Conservation (phyloP, 2,113 vertebrate genomes). For the Neogobius melanostomus region DNA sequence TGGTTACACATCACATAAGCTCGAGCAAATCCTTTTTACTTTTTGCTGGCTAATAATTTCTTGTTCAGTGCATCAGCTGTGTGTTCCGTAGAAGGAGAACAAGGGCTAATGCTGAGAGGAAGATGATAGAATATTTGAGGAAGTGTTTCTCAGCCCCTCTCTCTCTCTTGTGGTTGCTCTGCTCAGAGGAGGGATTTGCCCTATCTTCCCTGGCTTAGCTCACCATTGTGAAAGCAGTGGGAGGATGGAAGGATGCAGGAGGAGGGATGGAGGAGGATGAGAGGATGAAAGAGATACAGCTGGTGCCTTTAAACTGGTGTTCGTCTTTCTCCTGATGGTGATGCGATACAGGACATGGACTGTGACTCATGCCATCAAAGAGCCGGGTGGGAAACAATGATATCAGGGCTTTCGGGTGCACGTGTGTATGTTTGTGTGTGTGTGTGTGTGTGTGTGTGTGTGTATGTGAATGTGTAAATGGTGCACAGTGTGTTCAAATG, state of each 20-base stretch:
- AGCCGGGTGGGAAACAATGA: constrained; percentile 60
- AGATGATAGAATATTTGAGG: constrained; percentile 47
- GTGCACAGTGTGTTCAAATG: background rate
- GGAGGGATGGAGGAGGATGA: constrained; percentile 34
- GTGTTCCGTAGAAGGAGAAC: background rate
- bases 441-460: constrained; percentile 9
- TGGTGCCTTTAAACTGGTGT: constrained; percentile 70
- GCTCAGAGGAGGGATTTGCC: constrained; percentile 73
- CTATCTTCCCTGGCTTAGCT: constrained; percentile 71
- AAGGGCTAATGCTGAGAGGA: constrained; percentile 13
- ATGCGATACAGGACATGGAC: constrained; percentile 62
- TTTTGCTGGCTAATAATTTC: constrained; percentile 1
- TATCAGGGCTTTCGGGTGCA: constrained; percentile 21
- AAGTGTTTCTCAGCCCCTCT: constrained; percentile 44
- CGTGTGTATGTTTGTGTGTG: constrained; percentile 15
- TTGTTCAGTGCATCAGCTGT: background rate
- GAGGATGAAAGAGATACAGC: constrained; percentile 67
- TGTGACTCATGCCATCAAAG: constrained; percentile 69
- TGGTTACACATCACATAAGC: background rate
- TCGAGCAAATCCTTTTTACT: background rate
- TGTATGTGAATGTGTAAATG: background rate
- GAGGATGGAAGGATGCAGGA: constrained; percentile 66
- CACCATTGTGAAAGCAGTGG: constrained; percentile 73
- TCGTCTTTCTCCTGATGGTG: constrained; percentile 60
- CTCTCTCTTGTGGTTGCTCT: constrained; percentile 45